These are phyloP conservation scores for Trichopria drosophilae DNA, from an alignment of 2,888 invertebrate genomes.

Conservation along the genomic window DNA sequence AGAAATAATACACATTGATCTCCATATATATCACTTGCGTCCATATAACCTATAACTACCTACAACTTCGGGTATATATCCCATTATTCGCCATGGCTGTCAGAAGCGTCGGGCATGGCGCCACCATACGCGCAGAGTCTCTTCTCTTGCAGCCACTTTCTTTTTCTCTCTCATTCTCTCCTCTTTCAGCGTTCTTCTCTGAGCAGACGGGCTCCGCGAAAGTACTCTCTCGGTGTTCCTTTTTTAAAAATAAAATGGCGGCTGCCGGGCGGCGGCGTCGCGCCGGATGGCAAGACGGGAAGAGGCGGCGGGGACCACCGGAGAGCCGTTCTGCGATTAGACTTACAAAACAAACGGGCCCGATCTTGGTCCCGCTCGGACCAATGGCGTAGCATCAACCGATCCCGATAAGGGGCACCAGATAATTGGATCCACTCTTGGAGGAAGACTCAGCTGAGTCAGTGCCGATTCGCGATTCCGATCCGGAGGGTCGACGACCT, in stretches of 20 bases:
- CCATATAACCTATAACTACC: too few species aligned
- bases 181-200: too few species aligned
- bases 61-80: too few species aligned
- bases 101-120: conserved; percentile 51
- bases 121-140: conserved; percentile 50
- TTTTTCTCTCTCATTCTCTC: too few species aligned
- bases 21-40: too few species aligned
- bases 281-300: conserved; percentile 39
- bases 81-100: conserved; percentile 43
- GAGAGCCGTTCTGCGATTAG: conserved; percentile 58
- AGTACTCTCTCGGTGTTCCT: conserved; percentile 45
- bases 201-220: conserved; percentile 39
- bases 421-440: conserved; percentile 56
- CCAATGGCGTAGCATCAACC: conserved; percentile 56
- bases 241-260: conserved; percentile 56
- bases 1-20: too few species aligned
- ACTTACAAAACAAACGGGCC: conserved; percentile 59
- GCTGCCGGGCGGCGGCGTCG: conserved; percentile 40
- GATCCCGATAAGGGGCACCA: conserved; percentile 56
- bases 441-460: conserved; percentile 35
- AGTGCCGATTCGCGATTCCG: conserved; percentile 45
- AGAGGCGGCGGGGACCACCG: conserved; percentile 55
- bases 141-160: too few species aligned
- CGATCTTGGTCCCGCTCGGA: conserved; percentile 47
- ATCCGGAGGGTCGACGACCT: conserved; percentile 45